phyloP scores from a whole-genome alignment of 2,797 vertebrate genomes.

The Taeniopygia guttata region DNA sequence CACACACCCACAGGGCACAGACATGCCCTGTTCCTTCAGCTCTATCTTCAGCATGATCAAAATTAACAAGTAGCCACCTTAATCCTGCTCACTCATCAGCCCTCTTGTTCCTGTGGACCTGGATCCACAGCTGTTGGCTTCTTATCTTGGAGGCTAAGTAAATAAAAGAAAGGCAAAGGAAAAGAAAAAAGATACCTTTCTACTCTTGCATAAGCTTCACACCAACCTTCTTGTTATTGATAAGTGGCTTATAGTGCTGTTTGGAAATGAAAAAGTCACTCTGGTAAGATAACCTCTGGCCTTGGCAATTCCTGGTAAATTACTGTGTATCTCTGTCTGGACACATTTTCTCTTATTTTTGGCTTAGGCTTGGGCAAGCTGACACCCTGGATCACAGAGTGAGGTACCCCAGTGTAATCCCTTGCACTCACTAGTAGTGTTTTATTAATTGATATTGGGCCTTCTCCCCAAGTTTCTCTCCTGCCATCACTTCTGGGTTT shows the following conservation, averaged over 20 bases:
- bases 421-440: neutral
- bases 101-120: accelerated
- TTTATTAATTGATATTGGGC: neutral
- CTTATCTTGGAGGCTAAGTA: neutral
- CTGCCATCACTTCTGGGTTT: neutral
- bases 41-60: neutral
- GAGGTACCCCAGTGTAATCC: neutral
- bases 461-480: neutral
- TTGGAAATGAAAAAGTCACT: neutral
- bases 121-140: neutral
- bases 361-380: neutral
- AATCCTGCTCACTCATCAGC: neutral
- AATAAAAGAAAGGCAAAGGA: neutral
- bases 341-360: neutral
- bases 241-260: neutral
- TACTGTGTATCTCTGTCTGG: neutral
- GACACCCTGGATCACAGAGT: neutral
- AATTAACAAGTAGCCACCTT: neutral
- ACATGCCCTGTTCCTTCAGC: neutral
- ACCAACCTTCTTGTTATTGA: neutral
- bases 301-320: neutral
- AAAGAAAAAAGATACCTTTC: neutral
- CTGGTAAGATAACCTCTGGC: neutral
- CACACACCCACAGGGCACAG: neutral
- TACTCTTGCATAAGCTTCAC: neutral